phyloP scores from a whole-genome alignment of 2,113 vertebrate genomes.

The Atlantisia rogersi region DNA sequence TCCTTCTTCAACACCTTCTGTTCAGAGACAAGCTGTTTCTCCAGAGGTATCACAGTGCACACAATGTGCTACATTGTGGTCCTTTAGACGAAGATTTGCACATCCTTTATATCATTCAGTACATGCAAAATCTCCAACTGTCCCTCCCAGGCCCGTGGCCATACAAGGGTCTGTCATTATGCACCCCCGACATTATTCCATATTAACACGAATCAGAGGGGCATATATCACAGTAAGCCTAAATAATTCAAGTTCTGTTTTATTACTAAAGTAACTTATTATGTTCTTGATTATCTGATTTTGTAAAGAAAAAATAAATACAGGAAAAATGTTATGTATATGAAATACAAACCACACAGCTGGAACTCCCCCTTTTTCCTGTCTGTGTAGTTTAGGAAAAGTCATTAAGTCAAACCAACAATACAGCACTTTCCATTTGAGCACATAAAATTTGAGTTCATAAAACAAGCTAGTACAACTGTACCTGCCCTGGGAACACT shows the following conservation, averaged over 20 bases:
- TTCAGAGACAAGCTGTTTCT: too few species aligned
- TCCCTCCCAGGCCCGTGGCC: too few species aligned
- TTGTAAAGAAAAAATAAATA: neutral
- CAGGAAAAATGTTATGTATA: neutral
- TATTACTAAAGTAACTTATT: neutral
- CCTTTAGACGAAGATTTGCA: too few species aligned
- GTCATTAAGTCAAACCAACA: neutral
- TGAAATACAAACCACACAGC: neutral
- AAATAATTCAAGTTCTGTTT: neutral
- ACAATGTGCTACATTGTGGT: too few species aligned
- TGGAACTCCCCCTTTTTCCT: conserved; percentile 33
- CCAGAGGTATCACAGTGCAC: too few species aligned
- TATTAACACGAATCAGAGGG: too few species aligned
- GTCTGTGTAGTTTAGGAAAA: neutral
- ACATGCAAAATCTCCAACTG: too few species aligned
- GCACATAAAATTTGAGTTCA: neutral
- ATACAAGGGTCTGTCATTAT: too few species aligned
- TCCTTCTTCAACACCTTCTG: too few species aligned
- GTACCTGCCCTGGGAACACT: conserved; percentile 3
- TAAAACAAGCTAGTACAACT: neutral
- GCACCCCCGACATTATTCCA: too few species aligned
- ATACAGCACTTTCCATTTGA: conserved; percentile 1
- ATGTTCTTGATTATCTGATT: neutral
- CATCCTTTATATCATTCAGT: too few species aligned
- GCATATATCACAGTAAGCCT: neutral